These are phyloP conservation scores for Acanthisitta chloris DNA, from an alignment of 2,113 vertebrate genomes.

Conservation along the genomic window DNA sequence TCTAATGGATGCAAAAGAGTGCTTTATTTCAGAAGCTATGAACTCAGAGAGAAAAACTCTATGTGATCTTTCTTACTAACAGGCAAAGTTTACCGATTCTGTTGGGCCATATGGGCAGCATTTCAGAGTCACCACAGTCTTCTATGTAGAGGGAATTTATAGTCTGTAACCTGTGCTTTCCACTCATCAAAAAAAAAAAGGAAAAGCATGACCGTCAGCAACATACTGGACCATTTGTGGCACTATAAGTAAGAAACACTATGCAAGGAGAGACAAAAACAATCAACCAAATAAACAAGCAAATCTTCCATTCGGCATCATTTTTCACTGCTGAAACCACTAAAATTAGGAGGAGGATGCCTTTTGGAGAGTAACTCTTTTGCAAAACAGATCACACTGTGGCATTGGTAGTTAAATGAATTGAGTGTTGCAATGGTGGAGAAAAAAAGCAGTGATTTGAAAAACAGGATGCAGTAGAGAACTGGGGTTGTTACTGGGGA, in stretches of 20 bases:
- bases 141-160: not conserved
- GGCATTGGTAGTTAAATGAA: not conserved
- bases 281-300: not conserved
- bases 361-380: not conserved
- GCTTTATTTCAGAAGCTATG: not conserved
- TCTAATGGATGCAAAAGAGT: not conserved
- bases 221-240: not conserved
- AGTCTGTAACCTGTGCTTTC: not conserved
- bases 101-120: not conserved
- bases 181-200: not conserved
- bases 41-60: not conserved
- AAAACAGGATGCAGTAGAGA: not conserved
- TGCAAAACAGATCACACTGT: not conserved
- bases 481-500: not conserved
- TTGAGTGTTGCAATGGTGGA: not conserved
- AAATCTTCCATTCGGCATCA: not conserved
- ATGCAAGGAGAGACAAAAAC: not conserved
- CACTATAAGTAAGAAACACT: not conserved
- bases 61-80: not conserved
- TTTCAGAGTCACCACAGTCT: not conserved
- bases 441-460: not conserved
- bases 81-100: not conserved
- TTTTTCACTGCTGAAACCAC: not conserved
- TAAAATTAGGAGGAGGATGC: not conserved
- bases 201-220: not conserved